Conservation (phyloP, 2,797 vertebrate genomes). For the Brachymystax lenok region DNA sequence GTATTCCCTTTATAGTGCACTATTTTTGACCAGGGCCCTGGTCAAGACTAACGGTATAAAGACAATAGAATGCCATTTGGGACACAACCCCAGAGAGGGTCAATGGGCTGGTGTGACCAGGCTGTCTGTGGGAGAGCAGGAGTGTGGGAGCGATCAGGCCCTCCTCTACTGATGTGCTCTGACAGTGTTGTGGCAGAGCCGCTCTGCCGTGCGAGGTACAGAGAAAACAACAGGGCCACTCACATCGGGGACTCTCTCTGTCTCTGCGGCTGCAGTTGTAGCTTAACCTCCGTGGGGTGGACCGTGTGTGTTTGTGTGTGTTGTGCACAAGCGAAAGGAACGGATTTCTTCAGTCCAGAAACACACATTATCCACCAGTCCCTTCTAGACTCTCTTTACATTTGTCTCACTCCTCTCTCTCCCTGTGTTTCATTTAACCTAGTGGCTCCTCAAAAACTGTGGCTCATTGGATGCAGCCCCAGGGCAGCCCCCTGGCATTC, state of each 20-base stretch:
- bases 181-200: slow-evolving; percentile 77
- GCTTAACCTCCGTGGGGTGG: not conserved
- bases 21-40: too few relatives aligned
- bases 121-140: slow-evolving; percentile 21
- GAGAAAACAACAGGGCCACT: slow-evolving; percentile 47
- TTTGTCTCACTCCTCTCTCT: slow-evolving; percentile 32
- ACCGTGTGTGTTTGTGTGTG: slow-evolving; percentile 8
- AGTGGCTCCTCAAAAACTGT: slow-evolving; percentile 22
- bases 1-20: not conserved
- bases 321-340: not conserved
- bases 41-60: not conserved
- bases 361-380: slow-evolving; percentile 25
- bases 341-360: slow-evolving; percentile 41
- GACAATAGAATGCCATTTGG: not conserved
- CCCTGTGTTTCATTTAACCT: slow-evolving; percentile 25
- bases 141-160: slow-evolving; percentile 47
- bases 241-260: too few relatives aligned
- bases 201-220: slow-evolving; percentile 68
- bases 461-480: slow-evolving; percentile 22
- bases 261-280: slow-evolving; percentile 18
- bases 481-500: slow-evolving; percentile 38
- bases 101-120: slow-evolving; percentile 42
- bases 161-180: slow-evolving; percentile 61
- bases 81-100: slow-evolving; percentile 21
- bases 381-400: slow-evolving; percentile 19